Percentiles rank a stretch among this genome's conserved stretches.
Conservation (phyloP, 2,113 vertebrate species). For the Heterochromis multidens region DNA sequence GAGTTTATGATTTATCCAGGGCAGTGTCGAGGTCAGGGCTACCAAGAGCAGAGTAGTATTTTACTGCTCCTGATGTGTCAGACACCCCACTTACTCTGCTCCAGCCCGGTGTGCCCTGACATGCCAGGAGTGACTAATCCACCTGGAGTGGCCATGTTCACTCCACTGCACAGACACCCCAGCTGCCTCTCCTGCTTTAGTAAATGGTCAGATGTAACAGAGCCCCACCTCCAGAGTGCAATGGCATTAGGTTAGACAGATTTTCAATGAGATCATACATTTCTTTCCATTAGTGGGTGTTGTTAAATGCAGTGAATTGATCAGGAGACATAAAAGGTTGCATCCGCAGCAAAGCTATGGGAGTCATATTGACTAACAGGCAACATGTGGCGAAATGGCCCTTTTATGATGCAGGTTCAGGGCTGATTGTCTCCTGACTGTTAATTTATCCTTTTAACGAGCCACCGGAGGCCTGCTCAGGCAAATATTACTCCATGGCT, state of each 20-base stretch:
- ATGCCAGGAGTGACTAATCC: conserved; percentile 47
- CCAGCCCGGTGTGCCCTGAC: conserved; percentile 1
- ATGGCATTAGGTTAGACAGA: not conserved
- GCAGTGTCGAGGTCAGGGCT: conserved; percentile 64
- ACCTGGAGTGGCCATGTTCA: conserved; percentile 31
- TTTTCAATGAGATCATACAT: conserved; percentile 36
- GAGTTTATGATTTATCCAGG: conserved; percentile 64
- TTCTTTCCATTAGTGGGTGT: conserved; percentile 49
- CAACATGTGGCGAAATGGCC: conserved; percentile 18
- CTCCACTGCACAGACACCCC: not conserved
- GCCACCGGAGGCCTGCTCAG: conserved; percentile 35
- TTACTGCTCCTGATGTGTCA: conserved; percentile 62
- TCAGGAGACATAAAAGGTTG: conserved; percentile 41
- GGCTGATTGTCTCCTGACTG: conserved; percentile 57
- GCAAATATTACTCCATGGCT: conserved; percentile 12
- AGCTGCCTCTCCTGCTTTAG: not conserved
- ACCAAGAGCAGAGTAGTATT: conserved; percentile 51
- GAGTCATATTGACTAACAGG: conserved; percentile 52
- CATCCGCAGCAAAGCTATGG: not conserved
- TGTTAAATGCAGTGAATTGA: conserved; percentile 55
- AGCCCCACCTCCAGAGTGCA: not conserved
- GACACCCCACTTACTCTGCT: conserved; percentile 50
- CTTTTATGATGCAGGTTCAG: conserved; percentile 52
- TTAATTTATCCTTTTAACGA: conserved; percentile 64
- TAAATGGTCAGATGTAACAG: conserved; percentile 14